Evolutionary conservation across 1,140 invertebrate genomes (phyloP).

Genomic region (Dinoponera quadriceps): DNA sequence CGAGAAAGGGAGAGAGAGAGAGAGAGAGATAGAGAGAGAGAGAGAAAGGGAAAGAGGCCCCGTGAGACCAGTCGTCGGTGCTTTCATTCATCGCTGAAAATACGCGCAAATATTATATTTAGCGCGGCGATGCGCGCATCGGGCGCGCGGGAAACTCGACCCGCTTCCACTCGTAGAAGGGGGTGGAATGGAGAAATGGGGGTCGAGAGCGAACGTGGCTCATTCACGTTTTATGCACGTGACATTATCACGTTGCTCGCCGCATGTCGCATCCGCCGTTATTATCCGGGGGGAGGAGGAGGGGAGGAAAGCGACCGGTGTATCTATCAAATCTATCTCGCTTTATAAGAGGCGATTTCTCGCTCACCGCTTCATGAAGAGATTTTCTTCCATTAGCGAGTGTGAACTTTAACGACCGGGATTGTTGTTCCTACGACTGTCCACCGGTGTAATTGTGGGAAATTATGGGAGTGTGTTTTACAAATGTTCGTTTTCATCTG

Average conservation of each 20-base stretch:
- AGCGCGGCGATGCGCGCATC: conserved; percentile 65
- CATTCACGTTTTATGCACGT: conserved; percentile 76
- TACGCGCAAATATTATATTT: conserved; percentile 81
- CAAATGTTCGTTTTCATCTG: too few relatives aligned
- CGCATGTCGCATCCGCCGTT: conserved; percentile 7
- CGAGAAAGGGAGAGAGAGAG: conserved; percentile 24
- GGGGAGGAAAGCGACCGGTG: neutral
- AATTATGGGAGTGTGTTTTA: too few relatives aligned
- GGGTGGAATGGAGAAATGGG: conserved; percentile 69
- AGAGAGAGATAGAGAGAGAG: too few relatives aligned
- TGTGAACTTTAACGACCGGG: neutral
- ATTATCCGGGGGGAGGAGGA: neutral
- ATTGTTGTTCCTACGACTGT: neutral
- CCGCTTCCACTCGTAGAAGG: conserved; percentile 50
- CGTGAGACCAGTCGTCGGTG: conserved; percentile 12
- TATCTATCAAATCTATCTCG: neutral
- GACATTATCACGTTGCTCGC: conserved; percentile 46
- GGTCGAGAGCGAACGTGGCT: conserved; percentile 64
- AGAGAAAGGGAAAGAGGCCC: neutral
- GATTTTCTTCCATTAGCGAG: neutral
- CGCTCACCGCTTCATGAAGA: neutral
- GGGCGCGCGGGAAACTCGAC: conserved; percentile 50
- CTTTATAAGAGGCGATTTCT: conserved; percentile 5
- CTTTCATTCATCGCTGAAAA: conserved; percentile 82
- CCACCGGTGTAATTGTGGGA: too few relatives aligned